Conservation (phyloP, 2,888 invertebrate genomes). For the Ophonus ardosiacus region DNA sequence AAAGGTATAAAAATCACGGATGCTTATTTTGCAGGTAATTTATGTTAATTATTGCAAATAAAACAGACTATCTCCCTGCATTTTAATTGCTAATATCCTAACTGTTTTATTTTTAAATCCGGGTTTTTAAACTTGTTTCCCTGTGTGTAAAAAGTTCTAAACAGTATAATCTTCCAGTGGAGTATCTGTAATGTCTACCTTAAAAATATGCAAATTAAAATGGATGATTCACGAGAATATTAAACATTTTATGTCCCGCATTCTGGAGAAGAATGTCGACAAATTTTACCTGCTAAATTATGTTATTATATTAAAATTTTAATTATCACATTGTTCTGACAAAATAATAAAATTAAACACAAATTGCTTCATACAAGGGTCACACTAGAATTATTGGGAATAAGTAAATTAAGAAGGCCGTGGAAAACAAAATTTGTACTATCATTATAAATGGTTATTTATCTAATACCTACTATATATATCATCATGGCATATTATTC, state of each 20-base stretch:
- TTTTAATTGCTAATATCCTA: constrained; percentile 40
- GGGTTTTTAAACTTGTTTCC: constrained; percentile 27
- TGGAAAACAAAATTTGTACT: no score
- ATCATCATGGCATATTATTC: no score
- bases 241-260: not conserved
- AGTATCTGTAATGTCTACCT: constrained; percentile 14
- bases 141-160: constrained; percentile 20
- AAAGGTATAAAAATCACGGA: constrained; percentile 29
- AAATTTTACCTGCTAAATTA: constrained; percentile 3
- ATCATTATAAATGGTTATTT: no score
- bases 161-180: constrained; percentile 16
- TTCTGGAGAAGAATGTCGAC: not conserved
- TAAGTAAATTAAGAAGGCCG: no score
- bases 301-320: constrained; percentile 17
- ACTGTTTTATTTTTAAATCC: constrained; percentile 18
- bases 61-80: not conserved
- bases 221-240: constrained; percentile 2
- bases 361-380: no score
- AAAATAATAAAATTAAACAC: not conserved
- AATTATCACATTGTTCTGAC: not conserved
- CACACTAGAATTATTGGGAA: no score
- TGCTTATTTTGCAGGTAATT: constrained; percentile 25
- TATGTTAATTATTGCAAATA: constrained; percentile 50
- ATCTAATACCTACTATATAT: no score
- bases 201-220: constrained; percentile 40